Evolutionary conservation across 2,888 invertebrate species (phyloP), one percentile per base, ranked within the genome.

Genomic region (Artemia sp.): DNA sequence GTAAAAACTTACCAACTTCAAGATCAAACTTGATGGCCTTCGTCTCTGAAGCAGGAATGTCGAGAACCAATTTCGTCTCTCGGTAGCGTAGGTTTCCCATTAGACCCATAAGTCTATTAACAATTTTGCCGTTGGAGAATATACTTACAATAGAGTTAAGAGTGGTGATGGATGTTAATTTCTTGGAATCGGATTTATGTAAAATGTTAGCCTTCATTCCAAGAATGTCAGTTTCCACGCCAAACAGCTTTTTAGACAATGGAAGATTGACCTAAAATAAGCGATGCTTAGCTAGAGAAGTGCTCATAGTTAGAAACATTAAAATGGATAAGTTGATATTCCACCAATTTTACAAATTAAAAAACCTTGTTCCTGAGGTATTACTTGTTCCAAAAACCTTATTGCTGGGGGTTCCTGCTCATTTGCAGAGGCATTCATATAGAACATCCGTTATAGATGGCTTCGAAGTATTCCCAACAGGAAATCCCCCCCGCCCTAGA

Each of bases 31-130:
- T 69, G 69, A 71, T 67, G 69, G 38, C 68, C 66, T 71, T 67
- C n/a, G 69, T 71, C n/a, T 69, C 71, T 14, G 71, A 71, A 12
- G 66, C 66, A 24, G 67, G 24, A 8, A 58, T 53, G 53, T 71
- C 71, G 53, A 71, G 67, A 51, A 69, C 53, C 38, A 69, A 52
- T 10, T 69, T 67, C n/a, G n/a, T 51, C 52, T 71, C 71, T 24
- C 64, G 8, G 64, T 58, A 58, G 64, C 12, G 64, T n/a, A 58
- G 8, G 14, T 58, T n/a, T 11, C 64, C 24, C 14, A 24, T n/a
- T n/a, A 58, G n/a, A 24, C 14, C 58, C 64, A 58, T 58, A 58
- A 58, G 14, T 9, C 64, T n/a, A 24, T 58, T 58, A 24, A 58
- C n/a, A 24, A 58, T 24, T 19, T 58, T 8, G 8, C 64, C 64